These are phyloP conservation scores for Babyrousa celebensis DNA, from an alignment of 2,797 vertebrate genomes.

Conservation along the genomic window DNA sequence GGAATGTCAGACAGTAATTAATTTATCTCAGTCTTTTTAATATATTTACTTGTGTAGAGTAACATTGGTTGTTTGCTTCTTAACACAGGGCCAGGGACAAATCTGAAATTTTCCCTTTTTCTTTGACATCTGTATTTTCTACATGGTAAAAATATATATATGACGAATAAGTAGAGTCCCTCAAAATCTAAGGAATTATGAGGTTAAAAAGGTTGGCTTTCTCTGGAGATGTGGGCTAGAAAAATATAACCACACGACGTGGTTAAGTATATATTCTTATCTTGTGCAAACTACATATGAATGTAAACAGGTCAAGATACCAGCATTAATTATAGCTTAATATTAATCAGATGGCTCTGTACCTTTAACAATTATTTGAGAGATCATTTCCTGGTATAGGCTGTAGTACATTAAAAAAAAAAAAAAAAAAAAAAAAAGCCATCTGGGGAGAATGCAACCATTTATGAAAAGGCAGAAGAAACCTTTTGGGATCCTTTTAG, in stretches of 20 bases:
- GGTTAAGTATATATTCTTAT: not conserved
- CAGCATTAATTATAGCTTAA: not conserved
- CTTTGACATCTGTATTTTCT: not conserved
- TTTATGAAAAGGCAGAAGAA: constrained; percentile 1
- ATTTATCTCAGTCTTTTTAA: not conserved
- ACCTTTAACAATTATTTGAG: not conserved
- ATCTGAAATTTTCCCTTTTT: not conserved
- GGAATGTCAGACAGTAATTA: not conserved
- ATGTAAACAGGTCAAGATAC: not conserved
- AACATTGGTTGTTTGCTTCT: not conserved
- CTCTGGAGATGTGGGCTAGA: not conserved
- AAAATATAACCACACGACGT: not conserved
- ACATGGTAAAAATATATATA: not conserved
- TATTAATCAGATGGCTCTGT: not conserved
- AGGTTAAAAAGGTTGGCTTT: not conserved
- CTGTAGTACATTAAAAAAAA: not conserved
- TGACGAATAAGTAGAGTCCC: not conserved
- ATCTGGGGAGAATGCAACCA: not conserved
- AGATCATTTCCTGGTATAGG: not conserved
- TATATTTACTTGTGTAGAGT: not conserved
- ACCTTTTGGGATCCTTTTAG: not conserved
- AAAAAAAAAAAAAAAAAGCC: not conserved
- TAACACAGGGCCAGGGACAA: not conserved
- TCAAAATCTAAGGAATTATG: not conserved
- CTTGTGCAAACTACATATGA: not conserved